Base-by-base conservation (phyloP, 2,113 vertebrate species). In the Microtus ochrogaster region DNA sequence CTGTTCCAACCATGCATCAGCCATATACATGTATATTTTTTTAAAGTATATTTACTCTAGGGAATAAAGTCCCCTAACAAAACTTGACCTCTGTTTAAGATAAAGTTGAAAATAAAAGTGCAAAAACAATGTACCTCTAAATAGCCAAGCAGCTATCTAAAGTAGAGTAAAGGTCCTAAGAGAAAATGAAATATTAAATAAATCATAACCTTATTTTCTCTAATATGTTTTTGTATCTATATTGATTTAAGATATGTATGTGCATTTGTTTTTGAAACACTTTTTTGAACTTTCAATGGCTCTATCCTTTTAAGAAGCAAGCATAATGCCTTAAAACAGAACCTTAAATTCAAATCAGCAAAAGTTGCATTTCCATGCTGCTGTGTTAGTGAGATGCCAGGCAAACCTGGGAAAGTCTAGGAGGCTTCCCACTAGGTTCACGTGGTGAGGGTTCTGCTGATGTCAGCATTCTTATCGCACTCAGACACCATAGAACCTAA, bases 61-160 rank as follows among this genome's bases (percentile, higher is more conserved):
- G 78, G 36, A 96, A 92, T 92, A 95, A 94, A 95, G 26, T 72
- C 9, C 19, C 68, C 39, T 90, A 83, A 66, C 58, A 84, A 96
- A 66, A 63, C 82, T 87, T 95, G n/a, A 30, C 65, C 77, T 83
- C 85, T 78, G n/a, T 86, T 94, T 93, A 76, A 92, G 73, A 73
- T 11, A 90, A 77, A 81, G 55, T 95, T 74, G 0, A 22, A 82
- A 72, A 63, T 17, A 36, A 52, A 17, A 66, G 47, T 78, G 8
- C 47, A 72, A 92, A 81, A 81, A 84, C 58, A 36, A 84, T 41
- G 55, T 96, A 86, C 73, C 72, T 89, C 28, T 94, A 68, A 94
- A 74, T 55, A 96, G 39, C 58, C 17, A 61, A 92, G 66, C 28
- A 92, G 91, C 93, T 89, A 95, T 33, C 26, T 33, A 93, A 93